Evolutionary conservation across 2,113 vertebrate genomes (phyloP), one percentile per base, ranked within the genome.

Genomic region (Orthonyx spaldingii): DNA sequence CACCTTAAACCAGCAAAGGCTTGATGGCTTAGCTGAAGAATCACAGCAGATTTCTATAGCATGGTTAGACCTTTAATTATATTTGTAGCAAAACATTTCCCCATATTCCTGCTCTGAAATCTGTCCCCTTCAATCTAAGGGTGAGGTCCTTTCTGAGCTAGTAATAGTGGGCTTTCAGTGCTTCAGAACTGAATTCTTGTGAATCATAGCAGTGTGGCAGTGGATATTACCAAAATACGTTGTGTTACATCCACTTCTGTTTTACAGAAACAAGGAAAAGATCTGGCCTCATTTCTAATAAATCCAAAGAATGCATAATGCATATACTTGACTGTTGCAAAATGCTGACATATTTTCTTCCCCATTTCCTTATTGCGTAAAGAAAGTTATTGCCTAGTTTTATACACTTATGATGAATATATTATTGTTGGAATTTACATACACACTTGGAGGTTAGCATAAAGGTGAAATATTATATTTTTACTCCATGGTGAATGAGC

Each of bases 341-440:
- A 90, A 68, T 24, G 35, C 39, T 60, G 61, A 79, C 24, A 60
- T 75, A 47, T 77, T 63, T 19, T 72, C 53, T 83, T 83, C 47
- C 8, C 11, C 4, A 42, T 80, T 74, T 94, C 18, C 13, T 87
- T 84, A 49, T 7, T 63, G n/a, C 33, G 9, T 1, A 41, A 69
- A 65, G 23, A 26, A 94, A 90, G 16, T 35, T 23, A 56, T 59
- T 83, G 16, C 12, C 56, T 37, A 61, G 17, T 55, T 17, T 53
- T 84, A 13, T 3, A 42, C 10, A 35, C 59, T 22, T 70, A 27
- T 50, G n/a, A 15, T 70, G 32, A 80, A 72, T 81, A 16, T 52
- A 50, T 74, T 82, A 57, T 55, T 92, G 78, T 69, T 93, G 60
- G 56, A 83, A 89, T 89, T 78, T 92, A 86, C 88, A 87, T 74